These are phyloP conservation scores for Archaeoteleia sp. DNA, from an alignment of 2,888 invertebrate species.

Conservation along the genomic window DNA sequence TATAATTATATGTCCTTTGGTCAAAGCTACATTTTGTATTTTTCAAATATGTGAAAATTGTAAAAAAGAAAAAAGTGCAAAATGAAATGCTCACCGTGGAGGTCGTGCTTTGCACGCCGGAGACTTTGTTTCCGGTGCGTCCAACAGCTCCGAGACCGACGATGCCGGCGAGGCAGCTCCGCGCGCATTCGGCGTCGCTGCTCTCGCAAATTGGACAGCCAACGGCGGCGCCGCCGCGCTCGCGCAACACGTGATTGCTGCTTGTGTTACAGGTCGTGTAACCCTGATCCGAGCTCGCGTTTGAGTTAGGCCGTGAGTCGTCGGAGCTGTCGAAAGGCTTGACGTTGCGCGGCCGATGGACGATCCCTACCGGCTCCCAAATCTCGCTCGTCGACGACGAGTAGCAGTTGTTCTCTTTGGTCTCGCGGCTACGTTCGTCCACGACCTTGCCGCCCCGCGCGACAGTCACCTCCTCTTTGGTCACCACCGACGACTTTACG, in stretches of 20 bases:
- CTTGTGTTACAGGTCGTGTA: conserved; percentile 69
- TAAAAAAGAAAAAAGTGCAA: not conserved
- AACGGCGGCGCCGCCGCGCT: conserved; percentile 60
- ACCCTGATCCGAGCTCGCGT: conserved; percentile 73
- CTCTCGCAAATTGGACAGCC: conserved; percentile 53
- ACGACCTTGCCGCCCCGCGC: conserved; percentile 81
- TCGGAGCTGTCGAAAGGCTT: conserved; percentile 73
- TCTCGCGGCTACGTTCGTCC: conserved; percentile 83
- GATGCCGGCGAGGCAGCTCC: conserved; percentile 65
- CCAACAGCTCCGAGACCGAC: conserved; percentile 56
- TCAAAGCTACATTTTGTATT: too few relatives aligned
- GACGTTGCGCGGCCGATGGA: conserved; percentile 68
- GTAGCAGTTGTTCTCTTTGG: conserved; percentile 83
- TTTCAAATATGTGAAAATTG: too few relatives aligned
- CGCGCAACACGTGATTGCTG: conserved; percentile 68
- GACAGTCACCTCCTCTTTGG: conserved; percentile 83
- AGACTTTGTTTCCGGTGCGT: conserved; percentile 55
- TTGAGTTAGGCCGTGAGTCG: conserved; percentile 72
- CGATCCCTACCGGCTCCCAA: conserved; percentile 78
- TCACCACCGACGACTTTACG: conserved; percentile 83
- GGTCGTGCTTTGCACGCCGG: conserved; percentile 66
- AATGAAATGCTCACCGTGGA: conserved; percentile 67
- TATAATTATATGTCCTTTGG: too few relatives aligned
- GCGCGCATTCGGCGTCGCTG: conserved; percentile 45
- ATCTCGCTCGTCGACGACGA: conserved; percentile 81